phyloP scores from a whole-genome alignment of 2,888 invertebrate genomes.

The Coenonympha glycerion region DNA sequence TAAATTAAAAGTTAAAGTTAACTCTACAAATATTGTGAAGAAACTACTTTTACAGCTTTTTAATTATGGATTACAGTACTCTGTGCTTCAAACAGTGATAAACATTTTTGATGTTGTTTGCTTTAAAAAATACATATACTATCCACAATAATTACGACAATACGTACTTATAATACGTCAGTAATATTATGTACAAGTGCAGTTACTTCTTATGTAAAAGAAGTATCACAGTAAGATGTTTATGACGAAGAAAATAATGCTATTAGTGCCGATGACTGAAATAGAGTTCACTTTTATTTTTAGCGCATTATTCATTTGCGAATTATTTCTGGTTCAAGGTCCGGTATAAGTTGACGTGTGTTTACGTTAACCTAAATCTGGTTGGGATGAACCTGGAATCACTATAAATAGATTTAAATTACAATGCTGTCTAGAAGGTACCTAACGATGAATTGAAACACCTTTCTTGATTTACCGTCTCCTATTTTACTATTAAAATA shows the following conservation, averaged over 20 bases:
- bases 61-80: no score
- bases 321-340: conserved; percentile 34
- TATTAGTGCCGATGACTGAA: conserved; percentile 7
- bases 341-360: conserved; percentile 31
- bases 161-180: no score
- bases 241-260: conserved; percentile 10
- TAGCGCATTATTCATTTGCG: conserved; percentile 31
- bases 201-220: conserved; percentile 1
- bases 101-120: no score
- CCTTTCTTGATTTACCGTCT: neutral
- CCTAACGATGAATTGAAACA: neutral
- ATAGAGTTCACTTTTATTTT: conserved; percentile 16
- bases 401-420: conserved; percentile 26
- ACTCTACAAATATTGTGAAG: no score
- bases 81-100: no score
- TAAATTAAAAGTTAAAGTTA: no score
- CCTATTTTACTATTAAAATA: no score
- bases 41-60: no score
- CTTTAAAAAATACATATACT: no score
- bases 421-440: conserved; percentile 4
- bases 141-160: no score
- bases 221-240: neutral
- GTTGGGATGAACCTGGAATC: conserved; percentile 26
- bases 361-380: conserved; percentile 33
- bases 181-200: no score